Percentiles rank a stretch among this genome's conserved stretches.
phyloP scores from a whole-genome alignment of 2,113 vertebrate species.

The Mustela lutreola region DNA sequence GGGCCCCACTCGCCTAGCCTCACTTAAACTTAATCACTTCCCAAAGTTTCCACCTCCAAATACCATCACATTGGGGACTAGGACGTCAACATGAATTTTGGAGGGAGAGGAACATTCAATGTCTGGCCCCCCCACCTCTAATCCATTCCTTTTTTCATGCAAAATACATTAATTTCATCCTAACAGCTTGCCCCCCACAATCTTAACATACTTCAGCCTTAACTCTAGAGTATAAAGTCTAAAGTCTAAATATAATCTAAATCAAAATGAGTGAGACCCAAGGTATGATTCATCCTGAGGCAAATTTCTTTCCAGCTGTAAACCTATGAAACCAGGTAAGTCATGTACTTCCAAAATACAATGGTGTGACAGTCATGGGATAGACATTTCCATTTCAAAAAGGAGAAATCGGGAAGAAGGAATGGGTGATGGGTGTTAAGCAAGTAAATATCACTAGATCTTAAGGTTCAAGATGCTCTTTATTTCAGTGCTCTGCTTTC shows the following conservation, averaged over 20 bases:
- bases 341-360: neutral
- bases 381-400: neutral
- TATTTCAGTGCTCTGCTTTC: neutral
- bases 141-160: neutral
- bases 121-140: rapidly evolving
- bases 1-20: neutral
- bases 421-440: neutral
- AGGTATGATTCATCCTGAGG: neutral
- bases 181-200: neutral
- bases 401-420: neutral
- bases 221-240: neutral
- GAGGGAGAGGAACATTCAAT: neutral
- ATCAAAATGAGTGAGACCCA: neutral
- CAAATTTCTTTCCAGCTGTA: neutral
- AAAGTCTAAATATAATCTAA: neutral
- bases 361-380: neutral
- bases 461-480: neutral
- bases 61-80: neutral
- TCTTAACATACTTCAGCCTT: neutral
- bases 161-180: neutral
- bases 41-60: neutral
- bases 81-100: neutral
- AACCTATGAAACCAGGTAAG: neutral
- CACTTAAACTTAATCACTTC: neutral
- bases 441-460: neutral